Conservation (phyloP, 2,888 invertebrate genomes). For the Hirtodrosophila cameraria region DNA sequence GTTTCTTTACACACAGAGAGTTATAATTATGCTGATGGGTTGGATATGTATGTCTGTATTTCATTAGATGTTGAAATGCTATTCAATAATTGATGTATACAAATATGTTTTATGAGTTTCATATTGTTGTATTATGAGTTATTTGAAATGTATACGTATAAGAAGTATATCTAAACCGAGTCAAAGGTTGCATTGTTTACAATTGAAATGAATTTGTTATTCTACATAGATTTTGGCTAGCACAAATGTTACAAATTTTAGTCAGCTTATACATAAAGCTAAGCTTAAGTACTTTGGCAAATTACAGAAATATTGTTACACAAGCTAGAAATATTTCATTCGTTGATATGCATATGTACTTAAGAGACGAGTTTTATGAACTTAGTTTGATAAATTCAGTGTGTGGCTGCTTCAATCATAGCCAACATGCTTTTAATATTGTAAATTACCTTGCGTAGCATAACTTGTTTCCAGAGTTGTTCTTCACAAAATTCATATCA, state of each 20-base stretch:
- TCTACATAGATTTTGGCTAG: background rate
- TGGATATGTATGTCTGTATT: slow-evolving; percentile 8
- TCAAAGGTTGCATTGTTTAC: slow-evolving; percentile 4
- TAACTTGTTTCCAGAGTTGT: too few relatives aligned
- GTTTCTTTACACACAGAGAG: slow-evolving; percentile 10
- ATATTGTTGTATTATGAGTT: too few relatives aligned
- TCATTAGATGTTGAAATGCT: slow-evolving; percentile 14
- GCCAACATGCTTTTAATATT: too few relatives aligned
- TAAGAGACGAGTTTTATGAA: too few relatives aligned
- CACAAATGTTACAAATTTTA: background rate
- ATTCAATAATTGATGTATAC: slow-evolving; percentile 25
- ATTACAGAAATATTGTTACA: too few relatives aligned
- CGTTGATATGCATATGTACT: too few relatives aligned
- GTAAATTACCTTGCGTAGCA: too few relatives aligned
- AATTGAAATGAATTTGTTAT: slow-evolving; percentile 5
- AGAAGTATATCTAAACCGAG: slow-evolving; percentile 9
- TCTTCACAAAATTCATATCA: too few relatives aligned
- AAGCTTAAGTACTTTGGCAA: too few relatives aligned
- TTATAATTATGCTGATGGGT: slow-evolving; percentile 50
- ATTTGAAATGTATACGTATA: slow-evolving; percentile 3
- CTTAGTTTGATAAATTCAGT: too few relatives aligned
- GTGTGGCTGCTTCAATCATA: too few relatives aligned
- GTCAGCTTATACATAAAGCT: background rate
- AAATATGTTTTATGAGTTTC: slow-evolving; percentile 12
- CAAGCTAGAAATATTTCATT: too few relatives aligned